phyloP scores from a whole-genome alignment of 2,113 vertebrate species.

The Nettapus auritus region DNA sequence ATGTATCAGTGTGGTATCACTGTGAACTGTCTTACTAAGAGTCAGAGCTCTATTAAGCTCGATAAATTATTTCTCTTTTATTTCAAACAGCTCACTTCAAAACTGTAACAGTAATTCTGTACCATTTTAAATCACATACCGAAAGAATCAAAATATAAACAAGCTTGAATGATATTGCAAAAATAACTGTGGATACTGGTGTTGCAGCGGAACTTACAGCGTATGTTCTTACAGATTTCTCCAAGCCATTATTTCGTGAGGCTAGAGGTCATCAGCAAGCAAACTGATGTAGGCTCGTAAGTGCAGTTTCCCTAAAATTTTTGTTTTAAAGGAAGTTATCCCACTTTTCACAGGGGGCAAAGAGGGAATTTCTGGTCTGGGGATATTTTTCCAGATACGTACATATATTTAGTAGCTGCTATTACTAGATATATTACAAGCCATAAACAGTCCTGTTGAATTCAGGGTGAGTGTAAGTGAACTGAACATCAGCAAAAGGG shows the following conservation, averaged over 20 bases:
- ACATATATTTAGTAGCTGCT: neutral
- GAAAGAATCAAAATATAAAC: neutral
- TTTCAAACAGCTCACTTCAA: neutral
- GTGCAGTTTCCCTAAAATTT: neutral
- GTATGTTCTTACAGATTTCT: neutral
- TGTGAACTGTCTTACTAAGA: neutral
- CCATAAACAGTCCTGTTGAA: neutral
- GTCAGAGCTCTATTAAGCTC: neutral
- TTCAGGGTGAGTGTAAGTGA: neutral
- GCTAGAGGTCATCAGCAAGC: neutral
- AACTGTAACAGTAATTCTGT: neutral
- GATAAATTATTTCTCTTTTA: neutral
- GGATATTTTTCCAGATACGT: neutral
- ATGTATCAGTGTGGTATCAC: neutral
- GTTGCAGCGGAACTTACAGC: neutral
- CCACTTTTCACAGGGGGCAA: neutral
- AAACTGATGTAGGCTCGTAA: neutral
- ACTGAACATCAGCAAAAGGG: neutral
- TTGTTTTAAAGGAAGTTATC: neutral
- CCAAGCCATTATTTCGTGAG: neutral
- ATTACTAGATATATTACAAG: neutral
- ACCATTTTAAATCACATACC: neutral
- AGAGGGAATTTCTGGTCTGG: accelerated
- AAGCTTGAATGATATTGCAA: neutral
- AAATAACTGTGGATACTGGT: neutral